A percentile compares a stretch with the other conserved stretches of the same genome.
Conservation (phyloP, 1,140 invertebrate genomes). For the Lysiphlebus fabarum region DNA sequence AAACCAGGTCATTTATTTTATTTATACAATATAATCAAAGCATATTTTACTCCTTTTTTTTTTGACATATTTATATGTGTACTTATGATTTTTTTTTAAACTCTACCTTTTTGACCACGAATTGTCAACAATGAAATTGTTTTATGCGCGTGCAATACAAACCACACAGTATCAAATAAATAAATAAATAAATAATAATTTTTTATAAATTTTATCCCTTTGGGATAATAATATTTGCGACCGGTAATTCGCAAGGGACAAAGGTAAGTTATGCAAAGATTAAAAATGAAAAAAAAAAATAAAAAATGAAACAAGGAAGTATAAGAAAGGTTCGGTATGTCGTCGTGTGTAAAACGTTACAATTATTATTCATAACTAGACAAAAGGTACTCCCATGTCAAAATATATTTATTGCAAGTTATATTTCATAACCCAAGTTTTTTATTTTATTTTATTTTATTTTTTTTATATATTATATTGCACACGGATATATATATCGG, state of each 20-base stretch:
- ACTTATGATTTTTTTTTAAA: neutral
- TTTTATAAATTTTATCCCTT: constrained; percentile 43
- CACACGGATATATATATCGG: constrained; percentile 2
- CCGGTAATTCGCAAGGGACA: constrained; percentile 44
- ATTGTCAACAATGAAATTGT: neutral
- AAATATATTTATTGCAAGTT: constrained; percentile 56
- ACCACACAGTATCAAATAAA: neutral
- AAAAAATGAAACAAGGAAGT: too few species aligned
- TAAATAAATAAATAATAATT: constrained; percentile 44
- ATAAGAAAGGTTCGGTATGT: neutral
- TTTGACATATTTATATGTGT: too few species aligned
- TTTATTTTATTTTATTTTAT: constrained; percentile 20
- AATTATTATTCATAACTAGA: constrained; percentile 46
- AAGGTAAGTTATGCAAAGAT: neutral
- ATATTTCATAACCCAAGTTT: constrained; percentile 9
- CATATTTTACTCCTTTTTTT: too few species aligned
- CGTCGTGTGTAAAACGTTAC: constrained; percentile 25
- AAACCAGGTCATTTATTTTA: neutral
- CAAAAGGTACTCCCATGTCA: constrained; percentile 52
- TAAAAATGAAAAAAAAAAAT: too few species aligned
- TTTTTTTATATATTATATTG: constrained; percentile 4
- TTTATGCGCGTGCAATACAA: too few species aligned
- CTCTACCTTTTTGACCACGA: neutral
- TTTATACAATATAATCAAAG: too few species aligned
- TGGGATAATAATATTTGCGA: constrained; percentile 50